A percentile compares a stretch with the other conserved stretches of the same genome.
phyloP scores from a whole-genome alignment of 1,140 invertebrate species.

The Drosophila hydei region DNA sequence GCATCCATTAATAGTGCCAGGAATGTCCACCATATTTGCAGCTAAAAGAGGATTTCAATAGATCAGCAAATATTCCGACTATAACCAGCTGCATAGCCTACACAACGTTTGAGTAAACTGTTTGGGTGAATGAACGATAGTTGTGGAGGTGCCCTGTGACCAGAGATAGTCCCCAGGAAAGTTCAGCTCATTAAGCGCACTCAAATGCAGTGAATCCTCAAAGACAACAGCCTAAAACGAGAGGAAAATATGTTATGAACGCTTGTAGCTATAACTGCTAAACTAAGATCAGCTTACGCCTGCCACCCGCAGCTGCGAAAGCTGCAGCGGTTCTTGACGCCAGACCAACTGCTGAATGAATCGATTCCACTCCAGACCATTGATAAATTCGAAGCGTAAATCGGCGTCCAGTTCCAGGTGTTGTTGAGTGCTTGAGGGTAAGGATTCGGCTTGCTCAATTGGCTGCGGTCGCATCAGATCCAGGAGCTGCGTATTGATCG shows the following conservation, averaged over 20 bases:
- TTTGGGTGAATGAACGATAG: conserved; percentile 78
- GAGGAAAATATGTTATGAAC: neutral
- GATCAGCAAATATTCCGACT: neutral
- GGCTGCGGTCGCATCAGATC: conserved; percentile 37
- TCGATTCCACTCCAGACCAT: conserved; percentile 74
- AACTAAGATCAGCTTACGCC: conserved; percentile 78
- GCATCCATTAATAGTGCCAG: conserved; percentile 76
- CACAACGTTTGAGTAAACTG: conserved; percentile 73
- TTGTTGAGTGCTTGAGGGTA: conserved; percentile 32
- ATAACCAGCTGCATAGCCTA: conserved; percentile 10
- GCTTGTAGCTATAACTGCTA: neutral
- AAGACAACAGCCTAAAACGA: conserved; percentile 73
- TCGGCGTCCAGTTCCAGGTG: conserved; percentile 43
- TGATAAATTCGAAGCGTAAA: conserved; percentile 70
- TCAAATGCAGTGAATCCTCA: conserved; percentile 64
- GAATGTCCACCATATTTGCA: conserved; percentile 62
- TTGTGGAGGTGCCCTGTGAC: conserved; percentile 63
- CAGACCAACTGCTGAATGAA: conserved; percentile 83
- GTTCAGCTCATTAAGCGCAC: conserved; percentile 83
- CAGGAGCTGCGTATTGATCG: conserved; percentile 54
- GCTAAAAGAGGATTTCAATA: conserved; percentile 31
- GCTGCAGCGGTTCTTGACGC: conserved; percentile 67
- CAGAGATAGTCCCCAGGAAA: conserved; percentile 84
- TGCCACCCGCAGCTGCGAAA: conserved; percentile 80
- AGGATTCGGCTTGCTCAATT: conserved; percentile 7